phyloP scores from a whole-genome alignment of 1,140 invertebrate species.

The Globodera rostochiensis region DNA sequence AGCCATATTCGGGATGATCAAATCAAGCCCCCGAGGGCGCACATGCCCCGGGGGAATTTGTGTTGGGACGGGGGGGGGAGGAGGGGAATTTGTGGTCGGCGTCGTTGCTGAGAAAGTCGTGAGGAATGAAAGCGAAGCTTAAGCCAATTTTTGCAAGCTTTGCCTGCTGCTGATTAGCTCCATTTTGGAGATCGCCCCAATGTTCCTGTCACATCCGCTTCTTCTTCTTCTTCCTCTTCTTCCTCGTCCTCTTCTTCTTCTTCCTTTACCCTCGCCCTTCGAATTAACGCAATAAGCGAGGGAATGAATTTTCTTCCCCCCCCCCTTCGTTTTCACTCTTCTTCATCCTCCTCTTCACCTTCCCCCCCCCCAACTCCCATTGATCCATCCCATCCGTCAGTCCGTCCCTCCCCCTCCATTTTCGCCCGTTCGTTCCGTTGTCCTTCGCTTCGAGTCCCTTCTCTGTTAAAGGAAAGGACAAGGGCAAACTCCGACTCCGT shows the following conservation, averaged over 20 bases:
- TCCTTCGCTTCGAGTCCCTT: not conserved
- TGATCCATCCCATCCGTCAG: not conserved
- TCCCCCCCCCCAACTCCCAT: not conserved
- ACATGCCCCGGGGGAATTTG: not conserved
- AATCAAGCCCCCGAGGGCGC: not conserved
- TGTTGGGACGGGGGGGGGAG: too few relatives aligned
- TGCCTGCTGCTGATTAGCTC: not conserved
- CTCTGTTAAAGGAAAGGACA: not conserved
- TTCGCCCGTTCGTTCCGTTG: not conserved
- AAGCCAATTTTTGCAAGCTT: not conserved
- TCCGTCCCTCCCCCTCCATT: not conserved
- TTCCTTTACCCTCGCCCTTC: not conserved
- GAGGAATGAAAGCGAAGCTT: not conserved
- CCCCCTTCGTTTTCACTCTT: not conserved
- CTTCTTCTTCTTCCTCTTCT: not conserved
- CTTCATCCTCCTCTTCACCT: not conserved
- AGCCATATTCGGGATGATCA: conserved; percentile 1
- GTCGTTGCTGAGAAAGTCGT: too few relatives aligned
- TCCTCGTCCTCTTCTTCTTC: not conserved
- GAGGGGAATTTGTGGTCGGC: too few relatives aligned
- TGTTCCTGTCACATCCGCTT: not conserved
- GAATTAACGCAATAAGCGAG: not conserved
- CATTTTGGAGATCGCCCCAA: not conserved
- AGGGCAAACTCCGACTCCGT: not conserved
- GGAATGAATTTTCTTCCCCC: not conserved